Evolutionary conservation across 1,140 invertebrate genomes (phyloP), one percentile per base, ranked within the genome.

Genomic region (Neodiprion fabricii): DNA sequence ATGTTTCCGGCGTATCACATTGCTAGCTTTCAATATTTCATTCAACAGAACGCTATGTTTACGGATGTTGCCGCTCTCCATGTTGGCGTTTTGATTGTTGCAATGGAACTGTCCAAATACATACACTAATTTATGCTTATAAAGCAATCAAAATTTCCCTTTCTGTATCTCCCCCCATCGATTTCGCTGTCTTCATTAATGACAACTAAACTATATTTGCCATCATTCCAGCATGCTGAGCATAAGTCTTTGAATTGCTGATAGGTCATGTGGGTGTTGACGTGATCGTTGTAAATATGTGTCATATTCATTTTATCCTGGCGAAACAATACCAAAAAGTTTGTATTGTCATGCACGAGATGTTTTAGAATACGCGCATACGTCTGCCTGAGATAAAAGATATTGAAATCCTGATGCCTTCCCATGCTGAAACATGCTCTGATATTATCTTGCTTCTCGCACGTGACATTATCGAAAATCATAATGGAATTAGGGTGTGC

Each of bases 221-320:
- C 28, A 3, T 40, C 5, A 40, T 40, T 40, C 28, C 28, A 40
- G 28, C 28, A 40, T 40, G 28, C 28, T 5, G 28, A 40, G 28
- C 28, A 40, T 40, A 4, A 40, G 28, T 40, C 28, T 5, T 40
- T 40, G 5, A 40, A 40, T 40, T 40, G 28, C 1, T 5, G 28
- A 40, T 40, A 40, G 1, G 28, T 40, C 28, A 40, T 40, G 28
- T 40, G 0, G 28, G 28, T 40, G 28, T 40, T 40, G 2, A 40
- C 28, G 28, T 40, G 28, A 40, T 40, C 28, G 28, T 40, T 40
- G 67, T 76, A 86, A 21, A 85, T 72, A 78, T 86, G 81, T 74
- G 77, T 80, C 14, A 85, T 72, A 80, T 87, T 87, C 12, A 79
- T 76, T 40, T 83, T 77, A 78, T 88, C 83, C 77, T 86, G 84